Conservation (phyloP, 2,797 vertebrate species). For the Pogoniulus pusillus region DNA sequence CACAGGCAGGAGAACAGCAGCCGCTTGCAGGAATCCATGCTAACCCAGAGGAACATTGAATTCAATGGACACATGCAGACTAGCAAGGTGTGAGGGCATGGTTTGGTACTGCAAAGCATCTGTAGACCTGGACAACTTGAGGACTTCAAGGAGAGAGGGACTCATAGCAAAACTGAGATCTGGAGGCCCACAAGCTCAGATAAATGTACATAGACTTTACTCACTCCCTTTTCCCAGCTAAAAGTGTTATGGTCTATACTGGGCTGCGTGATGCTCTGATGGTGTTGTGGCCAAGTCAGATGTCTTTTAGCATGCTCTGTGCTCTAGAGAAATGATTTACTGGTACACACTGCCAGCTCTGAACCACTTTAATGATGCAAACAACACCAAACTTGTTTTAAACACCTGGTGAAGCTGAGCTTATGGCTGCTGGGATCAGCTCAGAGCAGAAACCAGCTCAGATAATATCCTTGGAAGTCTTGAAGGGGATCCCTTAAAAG, state of each 20-base stretch:
- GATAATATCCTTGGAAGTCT: background rate
- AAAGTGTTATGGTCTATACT: background rate
- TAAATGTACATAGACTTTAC: background rate
- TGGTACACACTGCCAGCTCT: background rate
- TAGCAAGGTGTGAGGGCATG: conserved; percentile 73
- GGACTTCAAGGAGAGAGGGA: background rate
- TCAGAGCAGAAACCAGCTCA: background rate
- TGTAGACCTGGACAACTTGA: background rate
- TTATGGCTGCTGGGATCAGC: background rate
- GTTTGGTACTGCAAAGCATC: background rate
- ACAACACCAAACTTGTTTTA: background rate
- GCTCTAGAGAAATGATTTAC: background rate
- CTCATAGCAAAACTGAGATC: background rate
- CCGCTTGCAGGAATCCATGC: conserved; percentile 80
- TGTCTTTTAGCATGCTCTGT: background rate
- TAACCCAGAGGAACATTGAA: conserved; percentile 72
- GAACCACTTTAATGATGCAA: background rate
- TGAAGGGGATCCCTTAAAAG: background rate
- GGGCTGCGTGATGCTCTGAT: background rate
- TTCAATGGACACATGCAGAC: conserved; percentile 79
- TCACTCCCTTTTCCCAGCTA: background rate
- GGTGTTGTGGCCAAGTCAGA: background rate
- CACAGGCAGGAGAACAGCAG: conserved; percentile 85
- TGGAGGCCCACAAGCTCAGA: background rate
- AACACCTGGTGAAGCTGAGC: background rate